A percentile compares a stretch with the other conserved stretches of the same genome.
Conservation (phyloP, 2,888 invertebrate genomes). For the Calliphora vomitoria region DNA sequence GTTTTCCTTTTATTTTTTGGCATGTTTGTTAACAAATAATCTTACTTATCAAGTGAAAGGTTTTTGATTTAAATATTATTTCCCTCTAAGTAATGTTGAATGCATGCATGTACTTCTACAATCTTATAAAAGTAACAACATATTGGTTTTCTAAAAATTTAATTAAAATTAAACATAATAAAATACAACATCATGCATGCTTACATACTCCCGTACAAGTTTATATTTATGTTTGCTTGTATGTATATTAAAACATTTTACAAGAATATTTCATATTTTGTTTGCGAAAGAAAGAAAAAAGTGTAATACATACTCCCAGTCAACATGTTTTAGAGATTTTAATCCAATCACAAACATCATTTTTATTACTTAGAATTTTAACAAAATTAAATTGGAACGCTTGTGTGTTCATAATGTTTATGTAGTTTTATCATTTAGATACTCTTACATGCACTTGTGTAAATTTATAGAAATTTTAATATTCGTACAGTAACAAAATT, state of each 20-base stretch:
- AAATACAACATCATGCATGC: neutral
- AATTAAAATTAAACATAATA: constrained; percentile 20
- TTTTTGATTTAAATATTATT: neutral
- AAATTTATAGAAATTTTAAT: no score
- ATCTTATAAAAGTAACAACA: neutral
- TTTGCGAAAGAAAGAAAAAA: neutral
- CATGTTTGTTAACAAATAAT: neutral
- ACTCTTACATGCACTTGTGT: no score
- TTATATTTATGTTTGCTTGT: no score
- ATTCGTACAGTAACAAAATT: neutral
- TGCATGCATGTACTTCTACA: neutral
- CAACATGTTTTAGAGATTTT: neutral
- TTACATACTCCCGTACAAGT: neutral
- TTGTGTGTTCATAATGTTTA: neutral
- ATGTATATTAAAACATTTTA: neutral
- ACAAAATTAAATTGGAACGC: neutral
- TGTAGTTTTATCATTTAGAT: neutral
- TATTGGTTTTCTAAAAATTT: neutral
- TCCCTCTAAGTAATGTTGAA: neutral
- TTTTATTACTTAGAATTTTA: neutral
- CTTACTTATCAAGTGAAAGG: neutral
- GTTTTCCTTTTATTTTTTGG: neutral
- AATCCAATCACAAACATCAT: neutral
- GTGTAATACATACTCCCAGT: neutral
- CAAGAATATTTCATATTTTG: neutral